Evolutionary conservation across 2,113 vertebrate genomes (phyloP).

Genomic region (Cololabis saira): DNA sequence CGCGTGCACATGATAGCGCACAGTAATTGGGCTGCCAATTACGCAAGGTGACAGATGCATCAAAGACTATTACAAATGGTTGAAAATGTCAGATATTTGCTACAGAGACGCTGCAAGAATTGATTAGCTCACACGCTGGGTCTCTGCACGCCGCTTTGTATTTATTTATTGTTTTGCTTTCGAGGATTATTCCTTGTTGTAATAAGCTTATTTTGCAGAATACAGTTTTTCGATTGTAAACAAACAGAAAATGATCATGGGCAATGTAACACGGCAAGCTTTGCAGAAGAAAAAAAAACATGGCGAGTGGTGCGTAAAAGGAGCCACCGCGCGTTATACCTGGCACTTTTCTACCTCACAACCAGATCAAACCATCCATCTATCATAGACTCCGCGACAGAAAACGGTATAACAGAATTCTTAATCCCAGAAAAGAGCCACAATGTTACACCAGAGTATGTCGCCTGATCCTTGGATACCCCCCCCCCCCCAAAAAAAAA

Average conservation of each 20-base stretch:
- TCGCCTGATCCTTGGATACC: no score
- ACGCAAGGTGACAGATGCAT: slow-evolving; percentile 8
- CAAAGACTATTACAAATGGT: slow-evolving; percentile 10
- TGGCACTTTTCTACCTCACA: background rate
- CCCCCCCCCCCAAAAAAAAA: no score
- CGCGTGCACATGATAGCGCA: slow-evolving; percentile 35
- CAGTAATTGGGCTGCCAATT: slow-evolving; percentile 36
- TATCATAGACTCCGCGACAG: background rate
- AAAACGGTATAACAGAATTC: background rate
- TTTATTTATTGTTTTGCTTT: background rate
- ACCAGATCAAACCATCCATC: background rate
- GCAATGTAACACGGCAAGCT: background rate
- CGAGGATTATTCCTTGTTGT: background rate
- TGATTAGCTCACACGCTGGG: no score
- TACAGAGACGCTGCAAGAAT: slow-evolving; percentile 1
- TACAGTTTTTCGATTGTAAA: background rate
- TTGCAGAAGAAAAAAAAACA: no score
- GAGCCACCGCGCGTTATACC: slow-evolving; percentile 38
- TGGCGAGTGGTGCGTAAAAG: slow-evolving; percentile 38
- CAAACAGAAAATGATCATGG: background rate
- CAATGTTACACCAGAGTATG: no score
- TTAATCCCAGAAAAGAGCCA: no score
- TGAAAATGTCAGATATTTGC: slow-evolving; percentile 34
- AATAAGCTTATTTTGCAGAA: background rate
- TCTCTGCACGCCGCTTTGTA: background rate